These are phyloP conservation scores for Drosophila ercepeae DNA, from an alignment of 1,140 invertebrate genomes.

Conservation along the genomic window DNA sequence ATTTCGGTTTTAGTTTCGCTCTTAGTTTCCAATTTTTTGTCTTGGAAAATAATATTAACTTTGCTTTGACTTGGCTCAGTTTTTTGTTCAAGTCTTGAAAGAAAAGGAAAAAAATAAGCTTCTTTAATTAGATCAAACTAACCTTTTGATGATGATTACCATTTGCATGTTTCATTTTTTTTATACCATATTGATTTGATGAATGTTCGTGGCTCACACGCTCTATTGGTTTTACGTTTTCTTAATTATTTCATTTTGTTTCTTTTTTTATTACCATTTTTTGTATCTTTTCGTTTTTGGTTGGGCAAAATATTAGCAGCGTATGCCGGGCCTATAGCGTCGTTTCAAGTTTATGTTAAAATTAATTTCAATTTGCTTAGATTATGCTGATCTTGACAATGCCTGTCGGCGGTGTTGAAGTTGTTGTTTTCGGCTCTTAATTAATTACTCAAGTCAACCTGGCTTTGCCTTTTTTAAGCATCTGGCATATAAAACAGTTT, in stretches of 20 bases:
- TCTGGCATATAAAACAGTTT: slow-evolving; percentile 33
- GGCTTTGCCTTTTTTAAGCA: slow-evolving; percentile 19
- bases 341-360: slow-evolving; percentile 50
- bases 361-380: slow-evolving; percentile 57
- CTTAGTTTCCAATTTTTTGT: slow-evolving; percentile 2
- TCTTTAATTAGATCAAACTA: slow-evolving; percentile 70
- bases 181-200: slow-evolving; percentile 39
- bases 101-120: slow-evolving; percentile 22
- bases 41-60: slow-evolving; percentile 26
- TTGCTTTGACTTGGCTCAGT: slow-evolving; percentile 41
- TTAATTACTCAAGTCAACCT: slow-evolving; percentile 33
- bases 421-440: slow-evolving; percentile 16
- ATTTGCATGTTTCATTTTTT: slow-evolving; percentile 61
- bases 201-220: slow-evolving; percentile 69
- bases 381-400: slow-evolving; percentile 45
- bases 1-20: slow-evolving; percentile 12
- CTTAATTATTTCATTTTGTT: slow-evolving; percentile 37
- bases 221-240: slow-evolving; percentile 33
- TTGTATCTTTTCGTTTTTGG: slow-evolving; percentile 30
- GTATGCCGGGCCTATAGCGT: slow-evolving; percentile 51
- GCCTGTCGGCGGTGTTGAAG: slow-evolving; percentile 19
- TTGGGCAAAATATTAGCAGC: slow-evolving; percentile 29
- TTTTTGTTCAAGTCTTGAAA: slow-evolving; percentile 22
- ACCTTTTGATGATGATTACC: slow-evolving; percentile 40
- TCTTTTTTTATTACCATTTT: slow-evolving; percentile 1